Evolutionary conservation across 2,113 vertebrate species (phyloP), one percentile per base, ranked within the genome.

Genomic region (Piaya cayana): DNA sequence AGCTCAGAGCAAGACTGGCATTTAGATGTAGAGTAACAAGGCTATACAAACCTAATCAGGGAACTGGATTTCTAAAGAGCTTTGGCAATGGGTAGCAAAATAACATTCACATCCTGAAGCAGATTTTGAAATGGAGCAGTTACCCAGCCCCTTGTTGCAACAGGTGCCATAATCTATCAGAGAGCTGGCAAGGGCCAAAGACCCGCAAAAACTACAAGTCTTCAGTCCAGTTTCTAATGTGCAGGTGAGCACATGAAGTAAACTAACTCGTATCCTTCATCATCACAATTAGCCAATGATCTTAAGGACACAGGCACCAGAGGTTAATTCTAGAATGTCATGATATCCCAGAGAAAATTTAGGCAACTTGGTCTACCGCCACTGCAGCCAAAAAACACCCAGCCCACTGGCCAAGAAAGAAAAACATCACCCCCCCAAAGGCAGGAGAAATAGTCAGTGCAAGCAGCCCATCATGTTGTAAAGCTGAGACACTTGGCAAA

Each of bases 181-280:
- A 68, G 32, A 90, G 78, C 74, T 87, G 65, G 13, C 1, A 17
- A 91, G 70, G 77, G 90, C 47, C 87, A 96, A 92, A 95, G 95
- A 96, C 74, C 95, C 85, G 84, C 90, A 95, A 96, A 86, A 93
- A 89, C 92, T 15, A 93, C 81, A 65, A 94, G 90, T 79, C 96
- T 91, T 63, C 75, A 89, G 77, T 81, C 43, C 72, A 52, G 72
- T 50, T 83, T 86, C 64, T 70, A 3, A 30, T 1, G 42, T 47
- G 55, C 59, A 91, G 68, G 42, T 43, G 68, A 60, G 91, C 72
- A 78, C 69, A 47, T 52, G 0, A 81, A 74, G 80, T 25, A 86
- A 95, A 86, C 68, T 77, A 67, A 68, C 19, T 25, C 78, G 85
- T 87, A 91, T n/a, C 11, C 58, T 64, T 82, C 69, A 36, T 8